Conservation (phyloP, 2,888 invertebrate species). For the Melanostoma mellinum region DNA sequence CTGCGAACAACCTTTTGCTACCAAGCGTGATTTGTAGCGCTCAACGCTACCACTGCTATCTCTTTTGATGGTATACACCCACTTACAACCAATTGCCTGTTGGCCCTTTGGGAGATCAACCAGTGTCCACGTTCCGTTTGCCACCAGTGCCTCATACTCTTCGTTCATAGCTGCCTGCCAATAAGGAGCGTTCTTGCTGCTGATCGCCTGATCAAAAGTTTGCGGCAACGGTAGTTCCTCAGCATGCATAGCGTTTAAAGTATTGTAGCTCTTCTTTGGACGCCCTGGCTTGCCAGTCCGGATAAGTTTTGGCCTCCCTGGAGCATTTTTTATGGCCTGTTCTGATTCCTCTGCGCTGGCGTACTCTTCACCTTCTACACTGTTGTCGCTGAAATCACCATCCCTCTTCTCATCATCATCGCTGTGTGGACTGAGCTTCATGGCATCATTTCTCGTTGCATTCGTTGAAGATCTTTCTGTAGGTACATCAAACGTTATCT, state of each 20-base stretch:
- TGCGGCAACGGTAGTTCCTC: conserved; percentile 1
- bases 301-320: too few relatives aligned
- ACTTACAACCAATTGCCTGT: conserved; percentile 66
- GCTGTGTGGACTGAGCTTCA: too few relatives aligned
- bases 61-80: conserved; percentile 59
- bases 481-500: too few relatives aligned
- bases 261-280: conserved; percentile 34
- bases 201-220: conserved; percentile 18
- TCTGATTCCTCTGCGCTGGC: neutral
- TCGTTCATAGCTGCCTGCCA: conserved; percentile 66
- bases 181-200: neutral
- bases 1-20: too few relatives aligned
- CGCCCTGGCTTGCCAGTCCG: neutral
- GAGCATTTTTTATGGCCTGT: too few relatives aligned
- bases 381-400: too few relatives aligned
- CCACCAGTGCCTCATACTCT: conserved; percentile 65
- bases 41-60: too few relatives aligned
- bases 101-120: conserved; percentile 53
- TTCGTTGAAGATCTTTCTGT: too few relatives aligned
- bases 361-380: neutral
- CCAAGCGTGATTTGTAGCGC: too few relatives aligned
- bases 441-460: too few relatives aligned
- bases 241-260: conserved; percentile 23
- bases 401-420: too few relatives aligned
- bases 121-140: conserved; percentile 53